phyloP scores from a whole-genome alignment of 2,888 invertebrate species.

The Drosophila gaucha region DNA sequence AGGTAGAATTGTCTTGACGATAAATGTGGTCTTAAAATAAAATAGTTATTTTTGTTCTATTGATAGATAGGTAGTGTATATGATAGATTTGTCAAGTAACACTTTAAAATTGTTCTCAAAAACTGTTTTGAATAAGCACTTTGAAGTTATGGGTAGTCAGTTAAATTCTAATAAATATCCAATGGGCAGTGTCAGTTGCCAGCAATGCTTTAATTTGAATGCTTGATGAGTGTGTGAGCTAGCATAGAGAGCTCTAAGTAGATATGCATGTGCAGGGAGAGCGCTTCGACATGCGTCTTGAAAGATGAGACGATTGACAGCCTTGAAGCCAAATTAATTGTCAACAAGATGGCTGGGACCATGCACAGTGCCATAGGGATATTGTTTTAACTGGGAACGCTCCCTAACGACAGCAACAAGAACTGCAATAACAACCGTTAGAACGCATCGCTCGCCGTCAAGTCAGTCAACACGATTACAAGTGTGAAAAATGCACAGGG shows the following conservation, averaged over 20 bases:
- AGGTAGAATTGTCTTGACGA: not conserved
- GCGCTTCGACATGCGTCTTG: conserved; percentile 44
- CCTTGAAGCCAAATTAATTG: conserved; percentile 72
- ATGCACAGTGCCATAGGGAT: conserved; percentile 45
- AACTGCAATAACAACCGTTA: not conserved
- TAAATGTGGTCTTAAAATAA: no score
- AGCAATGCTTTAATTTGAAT: not conserved
- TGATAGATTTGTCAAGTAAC: not conserved
- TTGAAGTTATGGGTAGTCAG: not conserved
- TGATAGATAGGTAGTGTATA: no score
- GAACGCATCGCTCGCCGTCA: not conserved
- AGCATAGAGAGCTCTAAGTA: conserved; percentile 29
- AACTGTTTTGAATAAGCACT: not conserved
- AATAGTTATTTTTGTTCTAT: no score
- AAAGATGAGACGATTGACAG: conserved; percentile 61
- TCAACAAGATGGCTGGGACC: conserved; percentile 64
- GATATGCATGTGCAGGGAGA: conserved; percentile 29
- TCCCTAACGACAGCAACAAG: conserved; percentile 3
- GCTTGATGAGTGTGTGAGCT: not conserved
- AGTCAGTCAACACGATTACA: conserved; percentile 38
- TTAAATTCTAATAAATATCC: not conserved
- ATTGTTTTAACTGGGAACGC: conserved; percentile 55
- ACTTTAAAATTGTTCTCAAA: not conserved
- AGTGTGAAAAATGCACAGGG: conserved; percentile 42
- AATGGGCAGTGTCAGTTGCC: not conserved